Evolutionary conservation across 2,113 vertebrate species (phyloP).

Genomic region (Tringa solitaria): DNA sequence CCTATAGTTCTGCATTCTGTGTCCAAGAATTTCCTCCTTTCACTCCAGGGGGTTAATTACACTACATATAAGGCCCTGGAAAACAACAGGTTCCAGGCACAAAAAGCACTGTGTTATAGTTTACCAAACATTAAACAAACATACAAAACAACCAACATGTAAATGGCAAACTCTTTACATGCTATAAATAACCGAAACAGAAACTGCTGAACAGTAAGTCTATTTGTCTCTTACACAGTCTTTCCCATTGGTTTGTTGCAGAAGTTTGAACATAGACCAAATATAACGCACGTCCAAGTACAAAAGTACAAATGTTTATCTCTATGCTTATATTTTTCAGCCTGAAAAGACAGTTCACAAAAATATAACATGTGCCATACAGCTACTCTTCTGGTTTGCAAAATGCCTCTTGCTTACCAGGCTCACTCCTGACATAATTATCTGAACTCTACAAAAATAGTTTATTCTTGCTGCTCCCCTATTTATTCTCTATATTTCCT

Average conservation of each 20-base stretch:
- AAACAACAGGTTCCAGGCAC: background rate
- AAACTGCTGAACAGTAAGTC: background rate
- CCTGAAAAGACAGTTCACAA: background rate
- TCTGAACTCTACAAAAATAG: background rate
- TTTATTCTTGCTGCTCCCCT: background rate
- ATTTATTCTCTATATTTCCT: background rate
- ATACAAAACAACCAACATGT: background rate
- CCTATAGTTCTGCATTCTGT: background rate
- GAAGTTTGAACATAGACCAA: rapidly evolving
- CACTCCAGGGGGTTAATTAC: background rate
- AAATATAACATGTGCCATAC: background rate
- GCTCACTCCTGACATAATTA: background rate
- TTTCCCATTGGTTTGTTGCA: background rate
- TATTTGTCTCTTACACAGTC: background rate
- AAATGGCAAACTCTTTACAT: background rate
- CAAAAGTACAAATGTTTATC: background rate
- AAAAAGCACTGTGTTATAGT: background rate
- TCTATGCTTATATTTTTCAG: background rate
- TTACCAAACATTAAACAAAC: background rate
- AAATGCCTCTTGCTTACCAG: background rate
- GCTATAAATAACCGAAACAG: background rate
- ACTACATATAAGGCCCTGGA: background rate
- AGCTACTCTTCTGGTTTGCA: background rate
- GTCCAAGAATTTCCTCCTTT: background rate
- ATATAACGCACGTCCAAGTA: rapidly evolving